Evolutionary conservation across 2,888 invertebrate genomes (phyloP), one percentile per base, ranked within the genome.

Genomic region (Glyphotaelius pellucidus): DNA sequence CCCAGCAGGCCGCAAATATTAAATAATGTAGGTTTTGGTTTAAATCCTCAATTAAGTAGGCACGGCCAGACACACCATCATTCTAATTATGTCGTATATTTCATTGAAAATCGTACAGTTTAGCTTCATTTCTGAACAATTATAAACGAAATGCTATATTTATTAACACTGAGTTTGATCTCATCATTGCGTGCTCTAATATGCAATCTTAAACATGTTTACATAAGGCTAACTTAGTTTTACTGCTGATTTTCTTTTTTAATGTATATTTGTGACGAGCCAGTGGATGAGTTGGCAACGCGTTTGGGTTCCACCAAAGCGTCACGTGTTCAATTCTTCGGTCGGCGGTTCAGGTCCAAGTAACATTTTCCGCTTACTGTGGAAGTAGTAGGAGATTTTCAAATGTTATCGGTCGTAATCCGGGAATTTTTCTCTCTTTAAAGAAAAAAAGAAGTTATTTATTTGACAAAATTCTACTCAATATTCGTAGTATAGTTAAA

Each of bases 1-100:
- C 47, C 89, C 87, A 88, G 80, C 35, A 79, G 83, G 87, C 91
- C 89, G 89, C 92, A 90, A 91, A 91, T 92, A 93, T 92, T 91
- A 91, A 87, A 88, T 92, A 92, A 90, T 38, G 80, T 79, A 84
- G 86, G n/a, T 47, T 86, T 86, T 42, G 11, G 47, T 47, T 86
- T 86, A 30, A 86, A 86, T 86, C 47, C 42, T 15, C 38, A n/a
- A 42, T 47, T 86, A 86, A 38, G 88, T 84, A 80, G 52, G 67
- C 25, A n/a, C 86, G 2, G 35, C 15, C 35, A 31, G 83, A 83
- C 83, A 25, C 32, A 84, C 84, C 32, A 38, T 84, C 32, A 35
- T n/a, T 25, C 9, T 84, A 38, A 84, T 84, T 84, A 38, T 38
- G 25, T 84, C 25, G 0, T 25, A 67, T 25, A 67, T 67, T 67